Conservation (phyloP, 2,797 vertebrate genomes). For the Gorsachius magnificus region DNA sequence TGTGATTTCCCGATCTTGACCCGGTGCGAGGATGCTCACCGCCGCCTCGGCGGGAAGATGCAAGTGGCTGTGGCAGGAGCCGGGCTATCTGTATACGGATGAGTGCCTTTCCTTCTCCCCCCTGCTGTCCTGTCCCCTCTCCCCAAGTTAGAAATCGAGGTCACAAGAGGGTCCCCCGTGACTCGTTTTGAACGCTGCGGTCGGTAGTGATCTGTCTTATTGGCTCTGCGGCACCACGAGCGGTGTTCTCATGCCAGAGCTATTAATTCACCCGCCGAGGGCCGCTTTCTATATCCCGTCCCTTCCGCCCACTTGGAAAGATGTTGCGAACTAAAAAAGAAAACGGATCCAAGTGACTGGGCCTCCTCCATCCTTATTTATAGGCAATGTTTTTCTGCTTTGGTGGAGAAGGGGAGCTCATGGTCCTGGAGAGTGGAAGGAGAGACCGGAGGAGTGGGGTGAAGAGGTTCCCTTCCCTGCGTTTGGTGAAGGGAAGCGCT, state of each 20-base stretch:
- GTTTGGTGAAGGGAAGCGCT: background rate
- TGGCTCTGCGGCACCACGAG: constrained; percentile 9
- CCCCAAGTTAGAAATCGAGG: constrained; percentile 69
- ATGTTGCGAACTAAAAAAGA: constrained; percentile 42
- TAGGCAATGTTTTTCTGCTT: background rate
- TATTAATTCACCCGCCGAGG: constrained; percentile 34
- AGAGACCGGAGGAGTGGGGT: background rate
- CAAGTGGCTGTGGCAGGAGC: background rate
- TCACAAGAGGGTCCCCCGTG: constrained; percentile 61
- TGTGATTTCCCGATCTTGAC: too few relatives aligned
- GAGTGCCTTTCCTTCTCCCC: background rate
- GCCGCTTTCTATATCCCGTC: background rate
- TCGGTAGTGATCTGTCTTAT: constrained; percentile 39
- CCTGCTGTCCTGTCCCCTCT: background rate
- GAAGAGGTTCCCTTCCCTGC: background rate
- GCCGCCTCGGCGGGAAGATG: background rate
- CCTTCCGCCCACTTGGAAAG: constrained; percentile 46
- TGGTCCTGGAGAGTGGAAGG: background rate
- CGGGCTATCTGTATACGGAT: background rate
- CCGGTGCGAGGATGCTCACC: fast-evolving
- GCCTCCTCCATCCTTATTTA: constrained; percentile 53
- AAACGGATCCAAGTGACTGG: constrained; percentile 23
- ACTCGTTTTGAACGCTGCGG: constrained; percentile 21
- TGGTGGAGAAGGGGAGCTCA: background rate
- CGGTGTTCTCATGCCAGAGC: background rate